Base-by-base conservation (phyloP, 1,140 invertebrate genomes). In the Leptopilina clavipes region DNA sequence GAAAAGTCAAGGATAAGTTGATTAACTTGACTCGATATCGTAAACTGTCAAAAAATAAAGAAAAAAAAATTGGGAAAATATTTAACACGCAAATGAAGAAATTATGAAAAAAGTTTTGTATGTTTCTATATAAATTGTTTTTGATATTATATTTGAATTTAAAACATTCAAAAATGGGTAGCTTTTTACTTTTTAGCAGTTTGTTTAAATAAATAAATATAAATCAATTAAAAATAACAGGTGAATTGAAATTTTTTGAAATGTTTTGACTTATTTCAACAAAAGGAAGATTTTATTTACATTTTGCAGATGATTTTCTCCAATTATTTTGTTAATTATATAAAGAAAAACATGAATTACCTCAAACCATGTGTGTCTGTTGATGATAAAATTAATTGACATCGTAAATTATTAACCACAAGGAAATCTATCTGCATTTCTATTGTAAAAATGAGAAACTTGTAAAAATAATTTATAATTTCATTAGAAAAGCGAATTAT, bases 361-460 rank as follows among this genome's bases (percentile, higher is more conserved):
- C 1, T 31, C 2, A 14, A 65, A 6, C 25, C 25, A n/a, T 14
- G 12, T 72, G 12, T 72, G 11, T 72, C 22, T 75, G 65, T 71
- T 19, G 56, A 59, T 48, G 71, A 72, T 14, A 45, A 71, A 52
- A 45, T 22, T 48, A 72, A 72, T 72, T 52, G 43, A n/a, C 9
- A 45, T 48, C 18, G 14, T 72, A 22, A 48, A 48, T 52, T 14
- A 14, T 72, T 65, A n/a, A 31, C 11, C 22, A 22, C 25, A 31
- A 65, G 14, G 71, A 72, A 43, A 22, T 17, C 17, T 17, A 19
- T 65, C 22, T 59, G 25, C 5, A 9, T 19, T 59, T 59, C 22
- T 31, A 1, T 59, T 59, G 9, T 5, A 25, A 25, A 14, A n/a
- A 31, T 31, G 22, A 65, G 52, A 18, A 54, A 9, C 14, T 31